phyloP scores from a whole-genome alignment of 2,888 invertebrate species.

The Cordylochernes scorpioides region DNA sequence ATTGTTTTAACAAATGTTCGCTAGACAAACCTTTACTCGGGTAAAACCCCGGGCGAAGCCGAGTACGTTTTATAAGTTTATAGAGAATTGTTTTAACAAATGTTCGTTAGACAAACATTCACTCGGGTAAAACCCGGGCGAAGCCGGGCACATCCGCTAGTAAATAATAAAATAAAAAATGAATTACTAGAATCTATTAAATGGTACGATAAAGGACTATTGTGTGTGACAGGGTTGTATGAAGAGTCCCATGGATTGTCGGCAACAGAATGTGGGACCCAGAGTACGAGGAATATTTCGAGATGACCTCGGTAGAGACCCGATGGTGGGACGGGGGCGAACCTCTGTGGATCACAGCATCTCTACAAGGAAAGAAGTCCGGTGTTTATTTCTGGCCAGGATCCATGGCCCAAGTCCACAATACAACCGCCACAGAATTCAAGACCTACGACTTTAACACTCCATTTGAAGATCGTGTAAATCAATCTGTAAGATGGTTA shows the following conservation, averaged over 20 bases:
- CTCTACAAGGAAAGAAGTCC: slow-evolving; percentile 12
- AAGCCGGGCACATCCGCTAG: no score
- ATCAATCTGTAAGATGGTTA: slow-evolving; percentile 12
- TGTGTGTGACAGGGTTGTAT: slow-evolving; percentile 16
- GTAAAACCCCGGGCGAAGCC: no score
- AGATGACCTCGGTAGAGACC: slow-evolving; percentile 1
- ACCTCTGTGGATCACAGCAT: slow-evolving; percentile 31
- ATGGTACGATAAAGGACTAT: no score
- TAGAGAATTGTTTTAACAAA: no score
- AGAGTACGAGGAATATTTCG: slow-evolving; percentile 1
- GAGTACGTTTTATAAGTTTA: no score
- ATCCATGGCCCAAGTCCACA: slow-evolving; percentile 1
- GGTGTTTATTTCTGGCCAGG: slow-evolving; percentile 3
- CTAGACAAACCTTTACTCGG: no score
- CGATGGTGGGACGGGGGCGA: slow-evolving; percentile 2
- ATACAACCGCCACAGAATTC: slow-evolving; percentile 1
- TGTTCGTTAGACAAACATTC: no score
- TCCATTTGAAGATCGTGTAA: slow-evolving; percentile 6
- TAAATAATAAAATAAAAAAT: no score
- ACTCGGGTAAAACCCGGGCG: no score
- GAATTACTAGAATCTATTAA: no score
- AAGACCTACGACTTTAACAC: slow-evolving; percentile 1
- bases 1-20: no score
- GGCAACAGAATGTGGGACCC: slow-evolving; percentile 20
- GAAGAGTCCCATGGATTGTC: slow-evolving; percentile 21